phyloP scores from a whole-genome alignment of 1,140 invertebrate genomes.

The Harlomillsia oculata region DNA sequence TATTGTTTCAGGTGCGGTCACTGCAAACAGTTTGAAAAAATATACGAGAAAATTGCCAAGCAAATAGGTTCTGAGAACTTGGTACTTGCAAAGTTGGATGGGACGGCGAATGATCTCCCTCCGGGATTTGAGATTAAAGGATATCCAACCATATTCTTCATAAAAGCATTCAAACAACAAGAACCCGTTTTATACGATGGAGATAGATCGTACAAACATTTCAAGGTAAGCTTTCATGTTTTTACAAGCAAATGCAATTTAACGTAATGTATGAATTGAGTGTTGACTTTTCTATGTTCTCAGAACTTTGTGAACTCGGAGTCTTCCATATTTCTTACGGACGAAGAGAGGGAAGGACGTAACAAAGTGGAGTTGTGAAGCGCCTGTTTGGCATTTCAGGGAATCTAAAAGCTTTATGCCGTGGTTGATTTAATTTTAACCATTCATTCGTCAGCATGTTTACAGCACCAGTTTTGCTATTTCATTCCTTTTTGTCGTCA shows the following conservation, averaged over 20 bases:
- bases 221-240: constrained; percentile 36
- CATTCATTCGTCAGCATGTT: too few relatives aligned
- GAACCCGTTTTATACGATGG: constrained; percentile 43
- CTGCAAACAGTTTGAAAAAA: constrained; percentile 43
- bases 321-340: constrained; percentile 32
- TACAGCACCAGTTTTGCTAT: too few relatives aligned
- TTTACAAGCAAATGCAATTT: background rate
- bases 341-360: constrained; percentile 31
- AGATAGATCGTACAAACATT: constrained; percentile 41
- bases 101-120: constrained; percentile 45
- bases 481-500: too few relatives aligned
- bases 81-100: constrained; percentile 47
- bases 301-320: constrained; percentile 24
- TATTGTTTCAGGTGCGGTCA: constrained; percentile 42
- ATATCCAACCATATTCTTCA: constrained; percentile 47
- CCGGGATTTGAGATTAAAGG: constrained; percentile 44
- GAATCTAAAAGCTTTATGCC: too few relatives aligned
- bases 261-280: background rate
- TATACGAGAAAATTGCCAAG: constrained; percentile 42
- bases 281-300: background rate
- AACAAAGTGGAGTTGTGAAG: constrained; percentile 28
- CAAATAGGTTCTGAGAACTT: constrained; percentile 39
- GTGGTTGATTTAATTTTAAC: too few relatives aligned
- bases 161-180: constrained; percentile 42
- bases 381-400: too few relatives aligned